These are phyloP conservation scores for Ormyrus pomaceus DNA, from an alignment of 2,888 invertebrate species.

Conservation along the genomic window DNA sequence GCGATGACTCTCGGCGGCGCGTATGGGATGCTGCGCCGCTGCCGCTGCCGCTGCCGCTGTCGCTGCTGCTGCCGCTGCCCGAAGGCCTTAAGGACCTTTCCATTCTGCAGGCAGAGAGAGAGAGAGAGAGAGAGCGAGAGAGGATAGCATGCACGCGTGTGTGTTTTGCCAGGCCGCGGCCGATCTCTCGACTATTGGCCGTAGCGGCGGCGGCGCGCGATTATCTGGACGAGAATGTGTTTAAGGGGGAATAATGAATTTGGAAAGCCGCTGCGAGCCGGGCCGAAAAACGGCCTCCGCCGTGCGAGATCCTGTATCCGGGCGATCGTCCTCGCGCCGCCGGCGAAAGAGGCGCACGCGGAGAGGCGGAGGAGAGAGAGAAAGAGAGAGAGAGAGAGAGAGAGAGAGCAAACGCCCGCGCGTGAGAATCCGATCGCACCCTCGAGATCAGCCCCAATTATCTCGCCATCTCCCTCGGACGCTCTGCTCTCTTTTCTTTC, in stretches of 20 bases:
- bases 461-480: constrained; percentile 47
- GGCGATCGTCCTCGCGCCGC: background rate
- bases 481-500: constrained; percentile 40
- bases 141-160: background rate
- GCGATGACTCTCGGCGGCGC: constrained; percentile 48
- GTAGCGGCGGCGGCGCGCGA: constrained; percentile 17
- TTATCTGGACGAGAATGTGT: constrained; percentile 50
- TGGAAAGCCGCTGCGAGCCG: constrained; percentile 37
- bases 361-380: constrained; percentile 1
- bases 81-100: constrained; percentile 52
- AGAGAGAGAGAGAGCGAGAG: too few relatives aligned
- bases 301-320: background rate
- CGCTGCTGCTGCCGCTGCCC: background rate
- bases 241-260: constrained; percentile 56
- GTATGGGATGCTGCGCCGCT: constrained; percentile 34
- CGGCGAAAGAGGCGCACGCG: background rate
- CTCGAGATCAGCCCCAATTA: constrained; percentile 58
- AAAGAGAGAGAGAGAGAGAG: background rate
- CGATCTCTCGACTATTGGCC: too few relatives aligned
- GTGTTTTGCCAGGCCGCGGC: background rate
- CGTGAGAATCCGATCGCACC: constrained; percentile 58
- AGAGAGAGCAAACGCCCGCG: constrained; percentile 34
- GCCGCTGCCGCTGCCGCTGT: background rate
- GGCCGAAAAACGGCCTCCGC: constrained; percentile 15
- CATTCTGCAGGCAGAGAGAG: constrained; percentile 30